These are phyloP conservation scores for Diaphora mendica DNA, from an alignment of 2,888 invertebrate species.

Conservation along the genomic window DNA sequence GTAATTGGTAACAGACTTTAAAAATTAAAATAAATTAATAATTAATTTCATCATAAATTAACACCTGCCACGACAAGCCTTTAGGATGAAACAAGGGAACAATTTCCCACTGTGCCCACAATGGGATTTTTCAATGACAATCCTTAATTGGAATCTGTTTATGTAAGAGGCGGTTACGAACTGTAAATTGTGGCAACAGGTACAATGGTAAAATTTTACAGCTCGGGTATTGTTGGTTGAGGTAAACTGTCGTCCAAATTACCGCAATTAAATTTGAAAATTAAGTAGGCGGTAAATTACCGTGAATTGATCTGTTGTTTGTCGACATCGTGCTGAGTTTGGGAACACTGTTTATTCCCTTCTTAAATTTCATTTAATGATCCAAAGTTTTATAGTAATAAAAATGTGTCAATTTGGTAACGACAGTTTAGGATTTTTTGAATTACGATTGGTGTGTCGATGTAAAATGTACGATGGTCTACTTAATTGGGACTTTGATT, in stretches of 20 bases:
- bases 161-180: constrained; percentile 42
- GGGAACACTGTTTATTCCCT: constrained; percentile 59
- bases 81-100: constrained; percentile 1
- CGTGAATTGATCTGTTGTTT: constrained; percentile 68
- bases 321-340: constrained; percentile 55
- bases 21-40: neutral
- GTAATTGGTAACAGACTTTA: neutral
- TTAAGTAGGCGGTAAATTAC: constrained; percentile 73
- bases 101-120: constrained; percentile 23
- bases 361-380: constrained; percentile 70
- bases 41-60: neutral
- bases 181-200: constrained; percentile 37
- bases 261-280: constrained; percentile 69
- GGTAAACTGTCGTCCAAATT: constrained; percentile 62
- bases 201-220: constrained; percentile 48
- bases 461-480: constrained; percentile 48
- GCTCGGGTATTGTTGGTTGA: constrained; percentile 53
- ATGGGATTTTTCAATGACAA: constrained; percentile 47
- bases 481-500: constrained; percentile 52
- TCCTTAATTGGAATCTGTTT: constrained; percentile 57
- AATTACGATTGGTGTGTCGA: constrained; percentile 54
- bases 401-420: constrained; percentile 73
- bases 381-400: constrained; percentile 60
- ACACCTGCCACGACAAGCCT: constrained; percentile 17
- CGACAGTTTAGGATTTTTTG: constrained; percentile 52